Percentiles rank a stretch among this genome's conserved stretches.
These are phyloP conservation scores for Sakesphorus luctuosus DNA, from an alignment of 2,113 vertebrate species.

Conservation along the genomic window DNA sequence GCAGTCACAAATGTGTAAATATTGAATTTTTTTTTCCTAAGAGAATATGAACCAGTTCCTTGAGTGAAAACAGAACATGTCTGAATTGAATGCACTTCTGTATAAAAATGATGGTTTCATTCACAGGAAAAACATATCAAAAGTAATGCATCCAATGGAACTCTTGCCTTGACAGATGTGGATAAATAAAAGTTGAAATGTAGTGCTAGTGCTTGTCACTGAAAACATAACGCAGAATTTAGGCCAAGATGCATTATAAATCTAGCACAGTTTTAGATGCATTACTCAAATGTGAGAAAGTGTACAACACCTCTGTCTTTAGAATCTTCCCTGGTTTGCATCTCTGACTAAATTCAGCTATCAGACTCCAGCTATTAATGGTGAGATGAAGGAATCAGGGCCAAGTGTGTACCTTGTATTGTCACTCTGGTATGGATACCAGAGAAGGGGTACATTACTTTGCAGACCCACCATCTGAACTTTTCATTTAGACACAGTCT, in stretches of 20 bases:
- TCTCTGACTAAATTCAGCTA: background rate
- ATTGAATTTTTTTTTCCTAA: background rate
- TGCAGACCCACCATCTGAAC: background rate
- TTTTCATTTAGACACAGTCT: background rate
- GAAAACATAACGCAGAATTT: background rate
- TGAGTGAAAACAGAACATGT: slow-evolving; percentile 23
- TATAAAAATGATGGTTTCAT: slow-evolving; percentile 1
- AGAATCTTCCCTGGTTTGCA: background rate
- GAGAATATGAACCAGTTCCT: background rate
- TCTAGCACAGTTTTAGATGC: background rate
- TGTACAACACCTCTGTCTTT: background rate
- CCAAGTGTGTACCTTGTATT: background rate
- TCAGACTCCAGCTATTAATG: background rate
- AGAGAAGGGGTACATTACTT: background rate
- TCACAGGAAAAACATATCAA: slow-evolving; percentile 4
- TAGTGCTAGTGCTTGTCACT: background rate
- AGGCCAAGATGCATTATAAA: background rate
- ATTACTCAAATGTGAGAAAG: background rate
- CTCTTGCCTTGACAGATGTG: background rate
- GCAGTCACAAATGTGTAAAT: slow-evolving; percentile 19
- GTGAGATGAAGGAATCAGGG: background rate
- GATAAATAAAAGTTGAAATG: slow-evolving; percentile 3
- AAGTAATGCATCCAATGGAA: slow-evolving; percentile 12
- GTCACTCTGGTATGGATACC: background rate
- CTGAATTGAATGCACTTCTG: background rate